Base-by-base conservation (phyloP, 2,113 vertebrate species). In the Glaucomys volans region DNA sequence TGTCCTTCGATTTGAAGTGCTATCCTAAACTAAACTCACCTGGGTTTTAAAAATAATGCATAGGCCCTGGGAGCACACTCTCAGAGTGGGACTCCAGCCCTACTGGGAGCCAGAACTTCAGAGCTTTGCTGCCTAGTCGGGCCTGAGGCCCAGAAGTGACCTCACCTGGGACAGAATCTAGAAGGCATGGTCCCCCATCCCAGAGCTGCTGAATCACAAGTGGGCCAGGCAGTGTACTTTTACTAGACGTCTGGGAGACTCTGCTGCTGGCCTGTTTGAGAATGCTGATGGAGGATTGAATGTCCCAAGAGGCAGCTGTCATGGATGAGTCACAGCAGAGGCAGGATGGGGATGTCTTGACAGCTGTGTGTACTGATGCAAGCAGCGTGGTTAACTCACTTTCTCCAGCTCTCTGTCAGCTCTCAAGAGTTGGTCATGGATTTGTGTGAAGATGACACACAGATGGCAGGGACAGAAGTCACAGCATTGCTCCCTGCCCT, bases 231-330 rank as follows among this genome's bases (percentile, higher is more conserved):
- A 13, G 24, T 2, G 20, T 16, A 32, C 40, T 13, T 37, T 30
- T 24, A 2, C 5, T 1, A 37, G 37, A 42, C 52, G 35, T 72
- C 77, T 42, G 80, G 74, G 71, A 1, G 4, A 14, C 7, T 47
- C 44, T 1, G n/a, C 52, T 11, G 1, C 30, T 35, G 14, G 67
- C 62, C 40, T 4, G 42, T 8, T 26, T n/a, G 47, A 66, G 47
- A 66, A 9, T 40, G 30, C 35, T 13, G 22, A 44, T 20, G 0
- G 40, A 50, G 28, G 62, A 44, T 32, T 32, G 57, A 75, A 54
- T n/a, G 8, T 20, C 26, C n/a, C 18, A 14, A 1, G 16, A 10
- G 81, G 69, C 13, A 3, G 4, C 10, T 1, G 30, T 22, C 1
- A 0, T 71, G 20, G 42, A 14, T 20, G 7, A 0, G 50, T 9